phyloP scores from a whole-genome alignment of 2,797 vertebrate genomes.

The Coluber constrictor region DNA sequence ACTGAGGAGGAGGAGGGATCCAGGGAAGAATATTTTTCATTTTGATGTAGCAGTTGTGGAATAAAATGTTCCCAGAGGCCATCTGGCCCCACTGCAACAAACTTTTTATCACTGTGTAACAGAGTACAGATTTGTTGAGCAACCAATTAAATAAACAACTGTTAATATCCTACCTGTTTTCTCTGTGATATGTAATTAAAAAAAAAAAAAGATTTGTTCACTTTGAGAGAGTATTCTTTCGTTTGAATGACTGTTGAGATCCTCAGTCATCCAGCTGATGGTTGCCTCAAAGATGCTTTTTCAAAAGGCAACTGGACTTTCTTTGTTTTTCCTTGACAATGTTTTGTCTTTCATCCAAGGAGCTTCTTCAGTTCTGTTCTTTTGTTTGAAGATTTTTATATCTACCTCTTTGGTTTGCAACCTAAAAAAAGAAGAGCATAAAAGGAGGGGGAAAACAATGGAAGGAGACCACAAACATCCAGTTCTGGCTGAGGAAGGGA shows the following conservation, averaged over 20 bases:
- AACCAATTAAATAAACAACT: background rate
- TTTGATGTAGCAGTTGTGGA: background rate
- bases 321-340: background rate
- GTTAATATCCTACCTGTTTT: background rate
- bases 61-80: background rate
- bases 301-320: background rate
- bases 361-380: background rate
- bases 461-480: background rate
- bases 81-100: background rate
- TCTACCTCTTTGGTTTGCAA: background rate
- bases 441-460: background rate
- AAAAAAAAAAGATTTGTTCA: background rate
- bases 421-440: background rate
- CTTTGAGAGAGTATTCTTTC: background rate
- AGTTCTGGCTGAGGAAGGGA: background rate
- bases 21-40: background rate
- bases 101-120: background rate
- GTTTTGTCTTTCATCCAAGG: background rate
- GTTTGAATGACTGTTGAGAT: background rate
- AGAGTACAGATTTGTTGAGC: background rate
- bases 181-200: background rate
- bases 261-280: background rate
- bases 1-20: background rate
- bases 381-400: background rate
- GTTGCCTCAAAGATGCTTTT: background rate